These are phyloP conservation scores for Apotomis betuletana DNA, from an alignment of 2,888 invertebrate species.

Conservation along the genomic window DNA sequence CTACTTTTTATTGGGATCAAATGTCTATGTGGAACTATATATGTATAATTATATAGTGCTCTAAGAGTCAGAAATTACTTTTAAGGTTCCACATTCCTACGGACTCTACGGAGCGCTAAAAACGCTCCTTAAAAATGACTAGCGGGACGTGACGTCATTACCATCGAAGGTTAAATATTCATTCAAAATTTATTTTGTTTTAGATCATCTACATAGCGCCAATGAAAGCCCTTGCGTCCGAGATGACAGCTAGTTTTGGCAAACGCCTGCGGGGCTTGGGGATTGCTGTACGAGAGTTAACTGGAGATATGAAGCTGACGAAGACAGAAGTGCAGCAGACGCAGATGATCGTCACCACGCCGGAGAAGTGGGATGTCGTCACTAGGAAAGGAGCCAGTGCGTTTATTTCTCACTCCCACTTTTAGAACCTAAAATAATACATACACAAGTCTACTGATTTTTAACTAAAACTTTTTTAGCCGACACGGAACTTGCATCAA, in stretches of 20 bases:
- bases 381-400: constrained; percentile 95
- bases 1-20: too few relatives aligned
- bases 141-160: too few relatives aligned
- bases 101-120: too few relatives aligned
- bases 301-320: constrained; percentile 99
- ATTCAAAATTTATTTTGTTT: background rate
- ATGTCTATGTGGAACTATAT: too few relatives aligned
- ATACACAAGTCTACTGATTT: too few relatives aligned
- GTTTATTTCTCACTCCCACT: constrained; percentile 46
- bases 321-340: constrained; percentile 97
- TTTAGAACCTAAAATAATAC: too few relatives aligned
- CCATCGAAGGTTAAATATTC: too few relatives aligned
- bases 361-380: constrained; percentile 99
- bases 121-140: too few relatives aligned
- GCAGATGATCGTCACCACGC: constrained; percentile 99
- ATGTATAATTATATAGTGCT: too few relatives aligned
- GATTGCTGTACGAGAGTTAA: constrained; percentile 94
- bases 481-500: constrained; percentile 93
- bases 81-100: too few relatives aligned
- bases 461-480: constrained; percentile 69
- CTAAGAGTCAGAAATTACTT: too few relatives aligned
- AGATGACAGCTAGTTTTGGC: constrained; percentile 98
- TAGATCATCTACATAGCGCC: constrained; percentile 99
- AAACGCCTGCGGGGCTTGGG: constrained; percentile 89
- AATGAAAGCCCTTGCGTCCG: constrained; percentile 99